These are phyloP conservation scores for Hydrozoanthus gracilis DNA, from an alignment of 92 coral and sea anemone species.

Conservation along the genomic window DNA sequence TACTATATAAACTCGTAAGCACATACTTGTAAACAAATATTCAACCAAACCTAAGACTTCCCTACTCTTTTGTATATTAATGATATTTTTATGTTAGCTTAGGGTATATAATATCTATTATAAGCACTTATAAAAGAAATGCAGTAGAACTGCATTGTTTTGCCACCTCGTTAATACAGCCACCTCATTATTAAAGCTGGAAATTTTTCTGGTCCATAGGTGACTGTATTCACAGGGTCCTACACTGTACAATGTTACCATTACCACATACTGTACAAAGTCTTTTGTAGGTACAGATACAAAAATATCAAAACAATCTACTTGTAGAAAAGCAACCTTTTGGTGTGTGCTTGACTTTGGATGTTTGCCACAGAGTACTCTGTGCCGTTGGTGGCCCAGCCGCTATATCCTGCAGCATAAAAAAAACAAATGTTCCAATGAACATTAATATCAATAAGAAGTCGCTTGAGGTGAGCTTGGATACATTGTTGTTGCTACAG, in stretches of 20 bases:
- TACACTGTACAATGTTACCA: background rate
- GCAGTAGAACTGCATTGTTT: too few species aligned
- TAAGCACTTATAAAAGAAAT: too few species aligned
- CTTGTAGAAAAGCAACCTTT: constrained; percentile 61
- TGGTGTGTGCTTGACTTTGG: constrained; percentile 94
- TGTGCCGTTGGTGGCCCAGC: constrained; percentile 89
- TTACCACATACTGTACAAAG: background rate
- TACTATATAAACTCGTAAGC: too few species aligned
- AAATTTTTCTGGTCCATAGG: too few species aligned
- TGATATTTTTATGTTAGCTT: too few species aligned
- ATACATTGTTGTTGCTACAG: background rate
- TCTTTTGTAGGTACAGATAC: background rate
- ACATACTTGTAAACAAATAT: too few species aligned
- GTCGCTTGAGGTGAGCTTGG: background rate
- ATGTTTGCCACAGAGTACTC: constrained; percentile 95
- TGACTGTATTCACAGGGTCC: too few species aligned
- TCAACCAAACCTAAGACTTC: too few species aligned
- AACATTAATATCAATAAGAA: background rate
- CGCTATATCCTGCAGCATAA: constrained; percentile 71
- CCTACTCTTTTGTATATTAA: too few species aligned
- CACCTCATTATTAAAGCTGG: too few species aligned
- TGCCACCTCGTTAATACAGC: too few species aligned
- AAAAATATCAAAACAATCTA: background rate
- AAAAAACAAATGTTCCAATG: background rate
- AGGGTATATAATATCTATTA: too few species aligned